These are phyloP conservation scores for Muscicapa adusta DNA, from an alignment of 2,113 vertebrate genomes.

Conservation along the genomic window DNA sequence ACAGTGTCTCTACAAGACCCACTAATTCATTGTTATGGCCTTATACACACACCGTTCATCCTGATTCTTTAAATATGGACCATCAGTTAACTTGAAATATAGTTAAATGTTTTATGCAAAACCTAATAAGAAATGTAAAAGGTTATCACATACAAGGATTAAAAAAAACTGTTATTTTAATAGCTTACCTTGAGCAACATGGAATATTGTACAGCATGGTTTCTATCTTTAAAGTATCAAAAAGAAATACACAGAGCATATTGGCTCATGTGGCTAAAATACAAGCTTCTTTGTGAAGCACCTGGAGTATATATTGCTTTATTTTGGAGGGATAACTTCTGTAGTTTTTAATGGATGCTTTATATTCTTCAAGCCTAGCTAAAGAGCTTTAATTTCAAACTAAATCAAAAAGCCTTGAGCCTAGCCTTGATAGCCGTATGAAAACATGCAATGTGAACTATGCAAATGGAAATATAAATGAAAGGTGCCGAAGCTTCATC, in stretches of 20 bases:
- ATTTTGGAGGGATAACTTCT: neutral
- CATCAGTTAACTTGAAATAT: neutral
- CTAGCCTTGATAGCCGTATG: neutral
- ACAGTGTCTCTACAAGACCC: neutral
- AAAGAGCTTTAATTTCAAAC: neutral
- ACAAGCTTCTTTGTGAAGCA: neutral
- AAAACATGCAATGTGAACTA: neutral
- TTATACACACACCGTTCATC: neutral
- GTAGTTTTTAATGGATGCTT: neutral
- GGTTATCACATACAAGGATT: neutral
- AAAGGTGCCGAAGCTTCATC: neutral
- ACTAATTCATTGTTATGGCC: neutral
- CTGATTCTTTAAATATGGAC: neutral
- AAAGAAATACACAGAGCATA: neutral
- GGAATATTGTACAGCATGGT: neutral
- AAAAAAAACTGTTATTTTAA: neutral
- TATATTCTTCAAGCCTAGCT: neutral
- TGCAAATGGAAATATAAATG: neutral
- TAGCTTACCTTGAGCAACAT: neutral
- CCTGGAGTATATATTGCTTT: neutral
- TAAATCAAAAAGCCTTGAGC: neutral
- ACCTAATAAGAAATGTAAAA: neutral
- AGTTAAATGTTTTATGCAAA: neutral
- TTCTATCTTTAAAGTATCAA: neutral
- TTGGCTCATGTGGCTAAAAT: neutral